These are phyloP conservation scores for Fistularia commersonii DNA, from an alignment of 2,797 vertebrate genomes.

Conservation along the genomic window DNA sequence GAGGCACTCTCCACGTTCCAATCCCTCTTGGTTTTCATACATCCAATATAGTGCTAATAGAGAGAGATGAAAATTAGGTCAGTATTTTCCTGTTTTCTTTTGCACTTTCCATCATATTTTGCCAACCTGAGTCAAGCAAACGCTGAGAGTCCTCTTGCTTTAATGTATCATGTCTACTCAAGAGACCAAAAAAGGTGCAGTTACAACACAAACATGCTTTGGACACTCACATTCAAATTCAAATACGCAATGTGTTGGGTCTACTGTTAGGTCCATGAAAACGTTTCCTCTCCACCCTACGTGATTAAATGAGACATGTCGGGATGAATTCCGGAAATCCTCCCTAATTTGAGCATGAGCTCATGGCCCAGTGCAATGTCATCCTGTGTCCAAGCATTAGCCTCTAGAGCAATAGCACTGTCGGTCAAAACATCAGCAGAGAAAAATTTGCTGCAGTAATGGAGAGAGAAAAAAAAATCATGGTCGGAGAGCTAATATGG, in stretches of 20 bases:
- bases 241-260: slow-evolving; percentile 33
- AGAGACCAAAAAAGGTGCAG: slow-evolving; percentile 32
- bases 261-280: slow-evolving; percentile 53
- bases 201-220: slow-evolving; percentile 30
- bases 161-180: slow-evolving; percentile 39
- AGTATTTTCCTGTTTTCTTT: slow-evolving; percentile 17
- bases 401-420: slow-evolving; percentile 68
- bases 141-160: slow-evolving; percentile 35
- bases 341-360: slow-evolving; percentile 74
- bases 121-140: slow-evolving; percentile 1
- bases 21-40: slow-evolving; percentile 28
- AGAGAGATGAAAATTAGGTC: slow-evolving; percentile 51
- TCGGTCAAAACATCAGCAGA: slow-evolving; percentile 73
- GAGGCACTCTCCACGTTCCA: no score
- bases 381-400: slow-evolving; percentile 60
- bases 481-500: slow-evolving; percentile 27
- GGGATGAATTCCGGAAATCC: slow-evolving; percentile 71
- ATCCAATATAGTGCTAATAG: slow-evolving; percentile 35
- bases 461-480: slow-evolving; percentile 27
- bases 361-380: slow-evolving; percentile 66
- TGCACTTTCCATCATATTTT: slow-evolving; percentile 39
- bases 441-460: slow-evolving; percentile 44
- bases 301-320: slow-evolving; percentile 68
- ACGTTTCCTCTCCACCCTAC: slow-evolving; percentile 53
- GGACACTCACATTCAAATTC: slow-evolving; percentile 18